Percentiles rank a stretch among this genome's conserved stretches.
These are phyloP conservation scores for Spisula subtruncata DNA, from an alignment of 2,888 invertebrate genomes.

Conservation along the genomic window DNA sequence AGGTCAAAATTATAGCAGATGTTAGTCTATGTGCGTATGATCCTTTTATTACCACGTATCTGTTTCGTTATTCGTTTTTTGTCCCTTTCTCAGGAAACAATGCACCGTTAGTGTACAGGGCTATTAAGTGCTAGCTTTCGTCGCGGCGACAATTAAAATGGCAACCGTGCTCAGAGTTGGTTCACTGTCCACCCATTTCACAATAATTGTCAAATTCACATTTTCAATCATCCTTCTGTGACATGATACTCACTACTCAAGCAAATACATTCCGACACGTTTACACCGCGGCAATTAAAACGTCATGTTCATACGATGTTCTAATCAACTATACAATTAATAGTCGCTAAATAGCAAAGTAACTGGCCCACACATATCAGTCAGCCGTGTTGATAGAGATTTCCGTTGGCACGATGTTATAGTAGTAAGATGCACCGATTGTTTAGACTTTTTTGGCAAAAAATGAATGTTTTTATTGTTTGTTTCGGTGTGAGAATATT, in stretches of 20 bases:
- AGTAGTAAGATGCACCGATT: constrained; percentile 26
- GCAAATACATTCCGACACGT: constrained; percentile 53
- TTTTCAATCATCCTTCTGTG: constrained; percentile 44
- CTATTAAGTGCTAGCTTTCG: constrained; percentile 26
- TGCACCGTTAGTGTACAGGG: background rate
- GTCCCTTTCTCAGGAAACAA: background rate
- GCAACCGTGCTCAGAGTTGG: constrained; percentile 39
- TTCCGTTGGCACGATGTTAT: constrained; percentile 37
- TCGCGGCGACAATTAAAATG: constrained; percentile 41
- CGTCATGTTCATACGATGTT: constrained; percentile 55
- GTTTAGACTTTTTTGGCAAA: constrained; percentile 43
- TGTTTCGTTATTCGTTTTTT: background rate
- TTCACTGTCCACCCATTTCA: constrained; percentile 49
- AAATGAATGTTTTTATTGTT: constrained; percentile 38
- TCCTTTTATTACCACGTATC: background rate
- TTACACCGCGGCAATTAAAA: constrained; percentile 53
- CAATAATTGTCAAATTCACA: constrained; percentile 46
- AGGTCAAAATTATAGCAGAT: constrained; percentile 22
- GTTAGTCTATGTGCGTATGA: constrained; percentile 8
- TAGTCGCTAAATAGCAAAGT: constrained; percentile 32
- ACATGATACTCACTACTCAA: constrained; percentile 41
- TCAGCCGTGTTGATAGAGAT: constrained; percentile 45
- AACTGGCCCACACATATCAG: constrained; percentile 51
- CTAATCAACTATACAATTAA: constrained; percentile 55
- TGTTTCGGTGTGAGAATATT: constrained; percentile 41